Conservation (phyloP, 1,140 invertebrate genomes). For the Coelopa frigida region DNA sequence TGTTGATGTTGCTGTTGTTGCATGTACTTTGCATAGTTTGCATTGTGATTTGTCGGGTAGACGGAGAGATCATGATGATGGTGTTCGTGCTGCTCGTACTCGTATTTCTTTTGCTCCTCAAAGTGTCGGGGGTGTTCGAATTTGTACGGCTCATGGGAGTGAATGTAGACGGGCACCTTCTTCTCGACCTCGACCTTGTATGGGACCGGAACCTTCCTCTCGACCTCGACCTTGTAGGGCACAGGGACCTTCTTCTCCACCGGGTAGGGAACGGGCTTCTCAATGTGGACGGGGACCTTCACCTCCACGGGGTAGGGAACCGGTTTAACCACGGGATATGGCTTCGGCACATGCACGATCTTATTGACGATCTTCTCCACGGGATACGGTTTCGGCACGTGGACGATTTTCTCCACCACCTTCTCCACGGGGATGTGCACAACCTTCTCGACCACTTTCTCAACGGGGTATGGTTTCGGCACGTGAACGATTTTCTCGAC, state of each 20-base stretch:
- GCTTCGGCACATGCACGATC: slow-evolving; percentile 52
- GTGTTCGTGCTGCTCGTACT: neutral
- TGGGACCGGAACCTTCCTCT: slow-evolving; percentile 48
- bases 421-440: slow-evolving; percentile 36
- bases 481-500: slow-evolving; percentile 57
- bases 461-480: slow-evolving; percentile 46
- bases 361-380: slow-evolving; percentile 46
- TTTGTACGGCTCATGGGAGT: slow-evolving; percentile 19
- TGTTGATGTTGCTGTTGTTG: neutral
- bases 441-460: slow-evolving; percentile 37
- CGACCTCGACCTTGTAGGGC: slow-evolving; percentile 48
- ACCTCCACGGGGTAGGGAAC: slow-evolving; percentile 48
- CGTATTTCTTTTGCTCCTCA: neutral
- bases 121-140: slow-evolving; percentile 8
- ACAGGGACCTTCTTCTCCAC: slow-evolving; percentile 52
- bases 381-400: slow-evolving; percentile 46
- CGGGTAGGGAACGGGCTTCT: slow-evolving; percentile 45
- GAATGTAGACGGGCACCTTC: slow-evolving; percentile 43
- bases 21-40: neutral
- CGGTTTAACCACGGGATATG: slow-evolving; percentile 50
- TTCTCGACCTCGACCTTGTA: slow-evolving; percentile 50
- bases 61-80: slow-evolving; percentile 10
- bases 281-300: slow-evolving; percentile 47
- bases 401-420: slow-evolving; percentile 48
- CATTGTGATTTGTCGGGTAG: slow-evolving; percentile 10